phyloP scores from a whole-genome alignment of 2,888 invertebrate species.

The Byasa hedistus region DNA sequence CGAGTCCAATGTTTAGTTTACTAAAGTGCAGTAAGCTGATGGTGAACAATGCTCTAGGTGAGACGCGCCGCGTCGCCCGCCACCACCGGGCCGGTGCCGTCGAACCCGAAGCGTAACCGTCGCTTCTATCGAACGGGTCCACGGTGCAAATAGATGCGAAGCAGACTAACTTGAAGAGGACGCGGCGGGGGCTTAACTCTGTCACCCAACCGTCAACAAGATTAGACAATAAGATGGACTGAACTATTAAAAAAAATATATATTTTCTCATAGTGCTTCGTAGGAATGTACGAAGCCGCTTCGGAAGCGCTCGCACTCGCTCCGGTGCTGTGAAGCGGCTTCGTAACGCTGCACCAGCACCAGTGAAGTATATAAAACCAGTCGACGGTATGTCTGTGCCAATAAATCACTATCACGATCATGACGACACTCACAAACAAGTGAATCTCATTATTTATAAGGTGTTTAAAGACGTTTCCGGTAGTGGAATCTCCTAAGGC shows the following conservation, averaged over 20 bases:
- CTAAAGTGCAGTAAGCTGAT: neutral
- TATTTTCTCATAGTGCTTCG: neutral
- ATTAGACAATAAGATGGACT: neutral
- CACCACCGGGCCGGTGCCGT: constrained; percentile 13
- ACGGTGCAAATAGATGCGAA: constrained; percentile 23
- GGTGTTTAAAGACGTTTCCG: neutral
- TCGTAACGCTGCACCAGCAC: neutral
- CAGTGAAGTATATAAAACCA: neutral
- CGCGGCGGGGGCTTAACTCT: neutral
- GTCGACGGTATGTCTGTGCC: constrained; percentile 12
- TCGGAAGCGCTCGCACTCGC: neutral
- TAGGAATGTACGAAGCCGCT: neutral
- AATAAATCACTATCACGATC: constrained; percentile 15
- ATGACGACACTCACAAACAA: constrained; percentile 8
- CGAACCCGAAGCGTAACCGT: constrained; percentile 6
- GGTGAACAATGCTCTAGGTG: constrained; percentile 22
- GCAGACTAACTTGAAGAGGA: neutral
- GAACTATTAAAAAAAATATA: neutral
- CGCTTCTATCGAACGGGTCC: constrained; percentile 24
- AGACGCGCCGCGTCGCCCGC: constrained; percentile 8
- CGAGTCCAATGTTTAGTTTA: constrained; percentile 5
- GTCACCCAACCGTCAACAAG: neutral
- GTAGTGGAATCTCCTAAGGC: constrained; percentile 1
- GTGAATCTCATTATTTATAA: constrained; percentile 3
- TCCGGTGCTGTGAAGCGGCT: constrained; percentile 13